Conservation (phyloP, 2,797 vertebrate species). For the Lagocephalus sceleratus region DNA sequence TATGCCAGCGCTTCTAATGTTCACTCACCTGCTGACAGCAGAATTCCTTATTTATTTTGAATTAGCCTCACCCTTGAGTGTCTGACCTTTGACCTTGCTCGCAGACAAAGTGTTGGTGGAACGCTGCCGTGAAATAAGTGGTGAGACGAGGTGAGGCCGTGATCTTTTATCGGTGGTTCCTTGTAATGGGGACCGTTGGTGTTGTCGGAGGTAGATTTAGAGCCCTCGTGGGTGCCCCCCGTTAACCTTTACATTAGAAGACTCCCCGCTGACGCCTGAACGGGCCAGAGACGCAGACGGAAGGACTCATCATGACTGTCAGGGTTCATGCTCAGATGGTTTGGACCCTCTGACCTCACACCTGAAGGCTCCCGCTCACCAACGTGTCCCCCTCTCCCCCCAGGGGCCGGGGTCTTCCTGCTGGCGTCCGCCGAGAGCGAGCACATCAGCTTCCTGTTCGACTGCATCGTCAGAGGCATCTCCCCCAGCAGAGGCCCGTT, state of each 20-base stretch:
- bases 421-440: slow-evolving; percentile 89
- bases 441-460: slow-evolving; percentile 96
- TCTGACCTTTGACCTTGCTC: slow-evolving; percentile 32
- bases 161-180: slow-evolving; percentile 24
- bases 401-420: slow-evolving; percentile 97
- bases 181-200: slow-evolving; percentile 24
- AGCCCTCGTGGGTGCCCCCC: background rate
- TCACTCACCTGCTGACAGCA: slow-evolving; percentile 17
- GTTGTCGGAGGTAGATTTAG: slow-evolving; percentile 22
- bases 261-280: no score
- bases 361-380: slow-evolving; percentile 15
- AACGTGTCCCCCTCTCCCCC: slow-evolving; percentile 22
- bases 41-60: background rate
- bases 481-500: slow-evolving; percentile 90
- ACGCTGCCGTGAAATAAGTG: slow-evolving; percentile 32
- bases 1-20: no score
- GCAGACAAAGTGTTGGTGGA: slow-evolving; percentile 7
- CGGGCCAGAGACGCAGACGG: no score
- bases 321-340: background rate
- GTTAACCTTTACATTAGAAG: no score
- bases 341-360: background rate
- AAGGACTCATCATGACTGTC: no score
- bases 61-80: no score
- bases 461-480: slow-evolving; percentile 94
- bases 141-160: slow-evolving; percentile 22